Evolutionary conservation across 2,797 vertebrate species (phyloP).

Genomic region (Falco berigora): DNA sequence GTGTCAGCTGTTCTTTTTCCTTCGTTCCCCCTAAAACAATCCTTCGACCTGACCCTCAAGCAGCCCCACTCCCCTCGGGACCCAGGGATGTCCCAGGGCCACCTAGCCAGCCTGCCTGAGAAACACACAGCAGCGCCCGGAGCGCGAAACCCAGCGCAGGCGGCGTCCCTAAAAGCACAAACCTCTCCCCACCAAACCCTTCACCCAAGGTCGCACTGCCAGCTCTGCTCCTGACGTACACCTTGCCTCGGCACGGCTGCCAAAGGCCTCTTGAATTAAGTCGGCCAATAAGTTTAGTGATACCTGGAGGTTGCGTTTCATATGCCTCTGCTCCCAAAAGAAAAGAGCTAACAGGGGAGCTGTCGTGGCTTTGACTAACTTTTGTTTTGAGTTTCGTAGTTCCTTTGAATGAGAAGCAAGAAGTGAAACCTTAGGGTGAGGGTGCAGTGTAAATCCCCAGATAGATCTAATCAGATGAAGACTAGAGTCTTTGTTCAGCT

Average conservation of each 20-base stretch:
- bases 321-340: background rate
- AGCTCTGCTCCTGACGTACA: background rate
- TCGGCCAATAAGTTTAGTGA: background rate
- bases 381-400: background rate
- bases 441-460: background rate
- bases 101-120: constrained; percentile 11
- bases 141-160: accelerated
- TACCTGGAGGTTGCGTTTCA: background rate
- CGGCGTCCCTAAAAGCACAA: background rate
- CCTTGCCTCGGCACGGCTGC: background rate
- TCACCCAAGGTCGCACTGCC: accelerated
- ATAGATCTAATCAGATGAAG: background rate
- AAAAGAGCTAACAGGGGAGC: background rate
- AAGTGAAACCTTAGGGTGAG: constrained; percentile 11
- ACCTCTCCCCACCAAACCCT: background rate
- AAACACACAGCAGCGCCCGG: background rate
- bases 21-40: background rate
- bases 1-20: accelerated
- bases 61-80: background rate
- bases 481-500: background rate
- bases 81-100: constrained; percentile 18
- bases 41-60: background rate
- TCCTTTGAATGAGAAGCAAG: constrained; percentile 26
- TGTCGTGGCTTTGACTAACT: background rate
- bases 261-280: background rate